Base-by-base conservation (phyloP, 1,140 invertebrate genomes). In the Meteorus sp. region DNA sequence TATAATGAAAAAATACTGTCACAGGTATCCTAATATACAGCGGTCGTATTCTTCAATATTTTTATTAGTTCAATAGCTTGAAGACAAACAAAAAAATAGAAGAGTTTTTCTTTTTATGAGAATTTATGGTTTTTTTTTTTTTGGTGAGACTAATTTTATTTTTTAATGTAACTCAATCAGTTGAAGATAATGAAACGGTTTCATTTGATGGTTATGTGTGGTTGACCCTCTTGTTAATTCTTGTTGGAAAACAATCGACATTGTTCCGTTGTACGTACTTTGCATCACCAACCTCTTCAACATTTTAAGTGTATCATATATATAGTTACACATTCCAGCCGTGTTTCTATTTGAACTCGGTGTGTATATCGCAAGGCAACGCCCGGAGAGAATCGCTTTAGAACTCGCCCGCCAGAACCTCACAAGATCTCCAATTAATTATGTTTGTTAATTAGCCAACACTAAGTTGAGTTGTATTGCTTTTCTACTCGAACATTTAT, bases 1-100 rank as follows among this genome's bases (percentile, higher is more conserved):
- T 48, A 39, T 63, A 61, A 61, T 61, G 61, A 63, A 65, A 66
- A 63, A 66, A 66, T 56, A 66, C 52, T 63, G 56, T 59, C 56
- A 59, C 47, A 60, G 59, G 59, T 61, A 61, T 39, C 8, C 59
- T 56, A 51, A 56, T 59, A 47, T 56, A 56, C n/a, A 35, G 56
- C 23, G 33, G 9, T n/a, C n/a, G n/a, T n/a, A n/a, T n/a, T n/a
- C n/a, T n/a, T n/a, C n/a, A n/a, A n/a, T n/a, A n/a, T n/a, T n/a
- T n/a, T n/a, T n/a, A n/a, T n/a, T n/a, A n/a, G n/a, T n/a, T n/a
- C n/a, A n/a, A n/a, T n/a, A n/a, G n/a, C n/a, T n/a, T n/a, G n/a
- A n/a, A n/a, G n/a, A n/a, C n/a, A n/a, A n/a, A n/a, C n/a, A n/a
- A n/a, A n/a, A n/a, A n/a, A n/a, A n/a, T n/a, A n/a, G n/a, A n/a